phyloP scores from a whole-genome alignment of 2,113 vertebrate species.

The Maccullochella peelii region DNA sequence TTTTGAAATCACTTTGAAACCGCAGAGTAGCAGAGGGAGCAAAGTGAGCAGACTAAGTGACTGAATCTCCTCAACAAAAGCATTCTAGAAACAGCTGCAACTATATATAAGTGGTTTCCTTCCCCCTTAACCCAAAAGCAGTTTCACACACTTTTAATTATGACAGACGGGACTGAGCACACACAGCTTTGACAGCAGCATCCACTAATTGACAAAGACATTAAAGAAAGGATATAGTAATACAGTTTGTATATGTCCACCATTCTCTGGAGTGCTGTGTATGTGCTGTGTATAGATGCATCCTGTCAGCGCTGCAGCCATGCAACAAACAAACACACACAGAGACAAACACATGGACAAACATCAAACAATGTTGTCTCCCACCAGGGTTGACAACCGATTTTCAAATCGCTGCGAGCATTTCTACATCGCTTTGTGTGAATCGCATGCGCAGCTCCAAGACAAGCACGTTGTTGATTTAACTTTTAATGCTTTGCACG shows the following conservation, averaged over 20 bases:
- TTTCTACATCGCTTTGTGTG: conserved; percentile 57
- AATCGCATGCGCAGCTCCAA: conserved; percentile 57
- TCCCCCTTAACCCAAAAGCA: conserved; percentile 46
- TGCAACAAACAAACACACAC: conserved; percentile 38
- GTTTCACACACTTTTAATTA: conserved; percentile 60
- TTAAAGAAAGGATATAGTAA: conserved; percentile 43
- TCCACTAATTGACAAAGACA: conserved; percentile 64
- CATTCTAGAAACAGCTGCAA: conserved; percentile 27
- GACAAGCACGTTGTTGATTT: conserved; percentile 67
- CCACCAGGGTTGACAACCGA: conserved; percentile 61
- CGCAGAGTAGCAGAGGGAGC: background rate
- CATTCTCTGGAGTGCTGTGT: conserved; percentile 28
- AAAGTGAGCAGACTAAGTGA: conserved; percentile 15
- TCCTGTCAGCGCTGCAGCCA: conserved; percentile 49
- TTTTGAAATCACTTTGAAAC: conserved; percentile 11
- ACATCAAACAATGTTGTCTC: conserved; percentile 66
- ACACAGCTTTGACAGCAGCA: conserved; percentile 39
- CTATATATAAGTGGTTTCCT: conserved; percentile 36
- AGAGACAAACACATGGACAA: conserved; percentile 49
- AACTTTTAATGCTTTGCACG: conserved; percentile 74
- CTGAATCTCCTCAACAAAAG: conserved; percentile 38
- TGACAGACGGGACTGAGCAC: conserved; percentile 58
- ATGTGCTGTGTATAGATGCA: conserved; percentile 41
- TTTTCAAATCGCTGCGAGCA: conserved; percentile 69
- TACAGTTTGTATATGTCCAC: conserved; percentile 46